A percentile compares a stretch with the other conserved stretches of the same genome.
These are phyloP conservation scores for Drosophila mayri DNA, from an alignment of 1,140 invertebrate species.

Conservation along the genomic window DNA sequence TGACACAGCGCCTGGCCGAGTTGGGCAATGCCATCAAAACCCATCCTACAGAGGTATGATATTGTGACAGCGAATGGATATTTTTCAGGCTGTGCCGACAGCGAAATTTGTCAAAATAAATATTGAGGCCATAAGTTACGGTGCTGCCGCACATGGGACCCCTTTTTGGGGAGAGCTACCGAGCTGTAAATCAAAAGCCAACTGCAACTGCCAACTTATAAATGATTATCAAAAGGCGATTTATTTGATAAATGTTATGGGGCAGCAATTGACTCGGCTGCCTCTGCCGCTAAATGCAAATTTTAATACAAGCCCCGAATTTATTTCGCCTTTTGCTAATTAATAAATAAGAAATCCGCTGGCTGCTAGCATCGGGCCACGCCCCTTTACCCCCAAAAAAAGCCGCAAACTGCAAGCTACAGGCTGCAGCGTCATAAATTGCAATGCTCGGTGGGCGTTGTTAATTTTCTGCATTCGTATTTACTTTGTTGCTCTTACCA, in stretches of 20 bases:
- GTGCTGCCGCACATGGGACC: neutral
- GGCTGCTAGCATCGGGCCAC: conserved; percentile 53
- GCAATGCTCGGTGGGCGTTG: conserved; percentile 72
- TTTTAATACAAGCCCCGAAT: conserved; percentile 65
- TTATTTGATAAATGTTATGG: conserved; percentile 68
- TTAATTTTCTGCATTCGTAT: conserved; percentile 79
- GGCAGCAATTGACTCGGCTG: conserved; percentile 43
- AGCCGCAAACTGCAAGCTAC: conserved; percentile 44
- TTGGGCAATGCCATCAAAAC: conserved; percentile 50
- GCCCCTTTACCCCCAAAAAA: conserved; percentile 49
- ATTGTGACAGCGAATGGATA: conserved; percentile 35
- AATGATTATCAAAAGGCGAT: conserved; percentile 73
- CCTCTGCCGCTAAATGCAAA: conserved; percentile 56
- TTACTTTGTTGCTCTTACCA: conserved; percentile 70
- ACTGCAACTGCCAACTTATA: conserved; percentile 80
- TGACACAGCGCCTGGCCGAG: conserved; percentile 50
- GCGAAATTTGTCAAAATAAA: conserved; percentile 67
- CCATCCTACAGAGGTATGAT: conserved; percentile 25
- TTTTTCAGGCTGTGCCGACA: conserved; percentile 38
- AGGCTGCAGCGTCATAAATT: conserved; percentile 72
- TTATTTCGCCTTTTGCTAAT: conserved; percentile 74
- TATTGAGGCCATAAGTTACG: conserved; percentile 62
- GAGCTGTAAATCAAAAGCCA: conserved; percentile 59
- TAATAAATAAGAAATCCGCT: conserved; percentile 75
- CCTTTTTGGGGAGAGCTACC: conserved; percentile 21